phyloP scores from a whole-genome alignment of 2,888 invertebrate species.

The Agrochola macilenta region DNA sequence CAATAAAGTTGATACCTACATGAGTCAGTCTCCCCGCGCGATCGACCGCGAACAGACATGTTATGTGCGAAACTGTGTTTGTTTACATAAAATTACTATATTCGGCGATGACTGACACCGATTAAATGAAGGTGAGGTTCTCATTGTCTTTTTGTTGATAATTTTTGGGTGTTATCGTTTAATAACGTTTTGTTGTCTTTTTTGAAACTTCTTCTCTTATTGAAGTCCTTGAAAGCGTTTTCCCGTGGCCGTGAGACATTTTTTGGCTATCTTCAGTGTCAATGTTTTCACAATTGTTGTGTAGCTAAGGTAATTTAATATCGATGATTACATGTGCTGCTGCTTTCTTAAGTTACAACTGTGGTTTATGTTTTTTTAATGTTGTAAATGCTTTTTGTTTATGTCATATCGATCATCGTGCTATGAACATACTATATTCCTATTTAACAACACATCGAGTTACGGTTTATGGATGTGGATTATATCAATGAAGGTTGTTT shows the following conservation, averaged over 20 bases:
- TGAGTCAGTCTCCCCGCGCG: conserved; percentile 63
- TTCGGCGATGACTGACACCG: conserved; percentile 46
- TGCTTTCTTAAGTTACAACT: not conserved
- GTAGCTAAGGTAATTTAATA: not conserved
- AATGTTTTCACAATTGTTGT: not conserved
- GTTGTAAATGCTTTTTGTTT: not conserved
- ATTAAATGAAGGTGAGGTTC: conserved; percentile 29
- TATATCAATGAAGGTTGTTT: conserved; percentile 25
- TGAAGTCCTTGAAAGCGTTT: not conserved
- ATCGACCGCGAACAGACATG: conserved; percentile 47
- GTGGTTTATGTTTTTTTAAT: not conserved
- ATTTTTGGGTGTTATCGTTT: not conserved
- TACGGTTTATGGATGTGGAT: conserved; percentile 12
- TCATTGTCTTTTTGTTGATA: not conserved
- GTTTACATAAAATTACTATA: conserved; percentile 46
- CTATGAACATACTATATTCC: not conserved
- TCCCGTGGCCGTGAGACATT: not conserved
- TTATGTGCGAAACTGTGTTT: conserved; percentile 24
- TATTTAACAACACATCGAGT: not conserved
- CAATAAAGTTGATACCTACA: conserved; percentile 24
- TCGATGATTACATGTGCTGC: too few relatives aligned
- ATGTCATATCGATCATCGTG: not conserved
- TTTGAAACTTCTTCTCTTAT: not conserved
- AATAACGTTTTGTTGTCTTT: not conserved
- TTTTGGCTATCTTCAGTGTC: not conserved